These are phyloP conservation scores for Daboia siamensis DNA, from an alignment of 2,113 vertebrate species.

Conservation along the genomic window DNA sequence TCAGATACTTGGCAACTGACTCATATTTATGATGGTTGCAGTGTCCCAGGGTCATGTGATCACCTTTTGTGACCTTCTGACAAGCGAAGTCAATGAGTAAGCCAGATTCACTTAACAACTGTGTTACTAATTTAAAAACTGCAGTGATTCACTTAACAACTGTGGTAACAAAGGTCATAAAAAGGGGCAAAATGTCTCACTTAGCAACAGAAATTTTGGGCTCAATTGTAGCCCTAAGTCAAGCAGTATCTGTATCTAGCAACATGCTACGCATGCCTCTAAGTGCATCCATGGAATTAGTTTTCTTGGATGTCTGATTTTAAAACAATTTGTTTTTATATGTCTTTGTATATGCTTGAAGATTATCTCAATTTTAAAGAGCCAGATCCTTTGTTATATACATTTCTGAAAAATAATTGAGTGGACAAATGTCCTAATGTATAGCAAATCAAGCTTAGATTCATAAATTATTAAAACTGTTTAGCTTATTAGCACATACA, in stretches of 20 bases:
- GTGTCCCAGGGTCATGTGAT: neutral
- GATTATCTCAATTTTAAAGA: neutral
- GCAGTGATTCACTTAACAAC: neutral
- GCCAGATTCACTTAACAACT: neutral
- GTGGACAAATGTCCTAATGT: too few species aligned
- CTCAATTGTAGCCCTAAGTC: neutral
- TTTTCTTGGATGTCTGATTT: fast-evolving
- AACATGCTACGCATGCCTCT: fast-evolving
- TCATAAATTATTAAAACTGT: neutral
- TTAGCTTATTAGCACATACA: neutral
- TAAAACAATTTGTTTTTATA: neutral
- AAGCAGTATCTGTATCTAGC: neutral
- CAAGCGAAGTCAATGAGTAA: neutral
- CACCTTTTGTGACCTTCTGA: neutral
- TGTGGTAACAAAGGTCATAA: neutral
- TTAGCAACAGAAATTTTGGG: neutral
- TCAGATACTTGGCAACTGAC: neutral
- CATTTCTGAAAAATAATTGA: neutral
- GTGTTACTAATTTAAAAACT: neutral
- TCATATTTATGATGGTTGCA: neutral
- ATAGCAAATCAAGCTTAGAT: neutral
- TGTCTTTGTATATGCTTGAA: neutral
- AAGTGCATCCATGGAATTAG: fast-evolving
- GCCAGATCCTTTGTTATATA: neutral
- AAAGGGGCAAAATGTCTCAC: neutral